Evolutionary conservation across 1,140 invertebrate species (phyloP), one percentile per base, ranked within the genome.

Genomic region (Saccostrea cuccullata): DNA sequence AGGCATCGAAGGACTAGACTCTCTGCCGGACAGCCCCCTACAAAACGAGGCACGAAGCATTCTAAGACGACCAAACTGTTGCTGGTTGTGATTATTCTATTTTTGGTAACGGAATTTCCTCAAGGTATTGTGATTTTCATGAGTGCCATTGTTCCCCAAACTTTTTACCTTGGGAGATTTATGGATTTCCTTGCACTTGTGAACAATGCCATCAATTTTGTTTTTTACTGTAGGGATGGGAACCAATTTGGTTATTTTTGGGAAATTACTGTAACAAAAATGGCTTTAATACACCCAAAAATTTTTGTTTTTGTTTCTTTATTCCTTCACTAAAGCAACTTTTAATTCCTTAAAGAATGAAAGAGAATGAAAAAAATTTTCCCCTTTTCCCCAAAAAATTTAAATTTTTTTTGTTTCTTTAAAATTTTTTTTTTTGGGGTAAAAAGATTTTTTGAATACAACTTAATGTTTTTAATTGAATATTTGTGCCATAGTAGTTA

Each of bases 181-280:
- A 98, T 98, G 97, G 98, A 99, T 94, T 96, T 98, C 36, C 95
- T 98, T 87, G 98, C 98, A 0, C 95, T 99, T 17, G 94, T 99
- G 60, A 99, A 99, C 94, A 98, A 98, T 11, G 97, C 97, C 9
- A 97, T 99, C 55, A 98, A 98, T 92, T 99, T 99, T 93, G 97
- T 99, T 36, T 95, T 99, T 5, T 99, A 99, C 93, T 99, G 98
- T 91, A 96, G n/a, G 97, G 40, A 99, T 99, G 98, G 98, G 97
- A 96, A 97, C 58, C 98, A 99, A 95, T 99, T 99, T 94, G 96
- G 98, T 15, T 96, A 2, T 99, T 98, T 92, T 89, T 77, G 70
- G 70, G 36, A 26, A 77, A 40, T 30, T 77, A 77, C 70, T 77
- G 70, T 77, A 77, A 77, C 30, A 77, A 36, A 30, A 77, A 26